A percentile compares a stretch with the other conserved stretches of the same genome.
phyloP scores from a whole-genome alignment of 2,797 vertebrate genomes.

The Hippocampus kuda region DNA sequence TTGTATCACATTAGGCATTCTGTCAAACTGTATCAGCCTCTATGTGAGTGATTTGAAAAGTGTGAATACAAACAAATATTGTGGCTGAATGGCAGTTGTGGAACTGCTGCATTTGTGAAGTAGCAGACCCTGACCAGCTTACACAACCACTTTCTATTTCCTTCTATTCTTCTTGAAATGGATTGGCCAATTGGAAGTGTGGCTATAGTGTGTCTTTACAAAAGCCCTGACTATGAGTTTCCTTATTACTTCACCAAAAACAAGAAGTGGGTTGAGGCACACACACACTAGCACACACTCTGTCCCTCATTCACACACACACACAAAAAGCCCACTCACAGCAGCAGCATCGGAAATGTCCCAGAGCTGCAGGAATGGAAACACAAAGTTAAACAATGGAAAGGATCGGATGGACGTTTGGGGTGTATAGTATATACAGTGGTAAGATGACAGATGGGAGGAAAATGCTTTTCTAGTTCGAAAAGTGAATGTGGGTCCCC shows the following conservation, averaged over 20 bases:
- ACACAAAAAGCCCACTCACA: slow-evolving; percentile 8
- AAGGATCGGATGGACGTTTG: neutral
- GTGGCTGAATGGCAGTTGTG: neutral
- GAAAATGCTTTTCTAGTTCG: neutral
- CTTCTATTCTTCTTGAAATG: slow-evolving; percentile 42
- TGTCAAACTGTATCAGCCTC: neutral
- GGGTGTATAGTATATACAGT: slow-evolving; percentile 1
- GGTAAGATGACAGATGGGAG: slow-evolving; percentile 16
- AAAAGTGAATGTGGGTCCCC: too few species aligned
- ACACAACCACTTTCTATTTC: slow-evolving; percentile 49
- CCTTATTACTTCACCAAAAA: slow-evolving; percentile 59
- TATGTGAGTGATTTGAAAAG: neutral
- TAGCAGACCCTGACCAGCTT: slow-evolving; percentile 20
- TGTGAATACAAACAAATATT: neutral
- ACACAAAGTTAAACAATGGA: slow-evolving; percentile 28
- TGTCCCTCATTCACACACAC: neutral
- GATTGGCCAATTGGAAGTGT: slow-evolving; percentile 38
- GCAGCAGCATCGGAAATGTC: slow-evolving; percentile 49
- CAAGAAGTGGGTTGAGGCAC: slow-evolving; percentile 43
- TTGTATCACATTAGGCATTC: neutral
- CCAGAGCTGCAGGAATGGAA: slow-evolving; percentile 45
- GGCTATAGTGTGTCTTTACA: slow-evolving; percentile 25
- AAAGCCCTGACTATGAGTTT: slow-evolving; percentile 61
- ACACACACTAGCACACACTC: slow-evolving; percentile 6
- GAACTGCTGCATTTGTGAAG: slow-evolving; percentile 7